phyloP scores from a whole-genome alignment of 2,113 vertebrate genomes.

The Takifugu bimaculatus region DNA sequence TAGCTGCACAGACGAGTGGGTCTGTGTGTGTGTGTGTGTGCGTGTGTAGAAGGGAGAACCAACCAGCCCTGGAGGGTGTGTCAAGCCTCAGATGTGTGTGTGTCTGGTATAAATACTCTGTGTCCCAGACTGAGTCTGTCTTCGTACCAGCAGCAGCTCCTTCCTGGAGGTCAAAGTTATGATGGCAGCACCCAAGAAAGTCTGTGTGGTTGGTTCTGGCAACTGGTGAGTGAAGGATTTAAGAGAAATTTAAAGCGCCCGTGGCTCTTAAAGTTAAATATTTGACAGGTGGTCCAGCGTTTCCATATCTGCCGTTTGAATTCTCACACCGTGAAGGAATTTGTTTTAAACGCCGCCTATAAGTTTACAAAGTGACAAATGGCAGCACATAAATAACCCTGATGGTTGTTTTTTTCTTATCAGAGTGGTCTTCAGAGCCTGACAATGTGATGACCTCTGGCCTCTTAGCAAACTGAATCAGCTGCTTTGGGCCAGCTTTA shows the following conservation, averaged over 20 bases:
- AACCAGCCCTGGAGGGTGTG: conserved; percentile 45
- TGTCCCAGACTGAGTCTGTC: conserved; percentile 17
- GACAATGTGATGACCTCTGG: too few relatives aligned
- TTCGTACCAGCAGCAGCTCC: conserved; percentile 28
- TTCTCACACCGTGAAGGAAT: neutral
- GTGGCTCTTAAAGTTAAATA: neutral
- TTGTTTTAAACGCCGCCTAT: conserved; percentile 2
- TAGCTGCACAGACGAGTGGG: too few relatives aligned
- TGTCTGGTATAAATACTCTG: conserved; percentile 60
- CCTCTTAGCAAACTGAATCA: too few relatives aligned
- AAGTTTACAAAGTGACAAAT: conserved; percentile 7
- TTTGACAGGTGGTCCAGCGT: neutral
- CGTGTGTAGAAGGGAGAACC: conserved; percentile 14
- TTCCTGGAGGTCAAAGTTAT: conserved; percentile 24
- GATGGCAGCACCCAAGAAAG: conserved; percentile 77
- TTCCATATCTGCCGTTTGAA: neutral
- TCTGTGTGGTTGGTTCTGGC: conserved; percentile 92
- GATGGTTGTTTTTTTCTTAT: too few relatives aligned
- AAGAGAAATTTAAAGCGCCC: neutral
- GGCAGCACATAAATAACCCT: too few relatives aligned
- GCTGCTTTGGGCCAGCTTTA: too few relatives aligned
- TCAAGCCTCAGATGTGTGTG: conserved; percentile 14
- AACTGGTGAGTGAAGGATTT: conserved; percentile 84
- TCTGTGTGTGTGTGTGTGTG: neutral
- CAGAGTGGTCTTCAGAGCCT: too few relatives aligned